Base-by-base conservation (phyloP, 1,140 invertebrate genomes). In the Aphelenchoides besseyi region DNA sequence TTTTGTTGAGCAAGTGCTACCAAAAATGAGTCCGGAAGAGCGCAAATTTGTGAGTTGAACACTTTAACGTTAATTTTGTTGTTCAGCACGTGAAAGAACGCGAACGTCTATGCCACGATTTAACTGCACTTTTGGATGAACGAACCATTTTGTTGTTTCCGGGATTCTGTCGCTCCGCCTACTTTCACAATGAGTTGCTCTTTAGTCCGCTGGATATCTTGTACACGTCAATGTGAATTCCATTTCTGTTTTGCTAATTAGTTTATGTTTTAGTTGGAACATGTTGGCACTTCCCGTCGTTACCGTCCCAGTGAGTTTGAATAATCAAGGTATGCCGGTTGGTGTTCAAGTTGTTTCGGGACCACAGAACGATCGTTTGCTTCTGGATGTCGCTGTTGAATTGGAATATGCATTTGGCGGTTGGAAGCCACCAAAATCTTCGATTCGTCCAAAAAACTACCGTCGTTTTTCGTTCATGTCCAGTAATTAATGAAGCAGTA, bases 391-490 rank as follows among this genome's bases (percentile, higher is more conserved):
- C 3, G 61, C 61, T 5, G 5, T 18, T 75, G 90, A 92, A 79
- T 85, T 97, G 8, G 91, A 93, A 78, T 87, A 88, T 59, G 86
- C 85, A 0, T 92, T 95, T 85, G 91, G 91, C 9, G 92, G 92
- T 23, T 48, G 41, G 41, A 48, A 48, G 41, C 41, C 41, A n/a
- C n/a, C n/a, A n/a, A n/a, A n/a, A n/a, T n/a, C n/a, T n/a, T n/a
- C n/a, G n/a, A n/a, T n/a, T n/a, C n/a, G n/a, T n/a, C n/a, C n/a
- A n/a, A n/a, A n/a, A n/a, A n/a, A n/a, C n/a, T n/a, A n/a, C n/a
- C n/a, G n/a, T n/a, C n/a, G n/a, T n/a, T n/a, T n/a, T n/a, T n/a
- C n/a, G n/a, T n/a, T n/a, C n/a, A n/a, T n/a, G n/a, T n/a, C n/a
- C n/a, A n/a, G n/a, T n/a, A n/a, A n/a, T n/a, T n/a, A n/a, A n/a